Conservation (phyloP, 2,113 vertebrate genomes). For the Rhynchopsitta pachyrhyncha region DNA sequence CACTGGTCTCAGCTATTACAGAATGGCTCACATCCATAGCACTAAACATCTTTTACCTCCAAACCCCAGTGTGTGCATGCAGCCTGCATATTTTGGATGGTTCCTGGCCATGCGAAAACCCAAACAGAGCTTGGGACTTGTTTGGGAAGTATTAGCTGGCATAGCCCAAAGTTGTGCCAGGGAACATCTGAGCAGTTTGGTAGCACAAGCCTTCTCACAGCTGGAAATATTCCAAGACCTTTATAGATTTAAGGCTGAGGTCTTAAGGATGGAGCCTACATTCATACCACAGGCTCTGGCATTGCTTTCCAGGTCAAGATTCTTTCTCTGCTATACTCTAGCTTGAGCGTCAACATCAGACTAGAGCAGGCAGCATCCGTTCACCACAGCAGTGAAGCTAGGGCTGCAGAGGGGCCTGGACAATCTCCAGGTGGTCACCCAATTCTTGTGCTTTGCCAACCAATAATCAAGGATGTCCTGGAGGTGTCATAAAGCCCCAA, state of each 20-base stretch:
- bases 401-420: not conserved
- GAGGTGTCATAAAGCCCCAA: not conserved
- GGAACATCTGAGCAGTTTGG: not conserved
- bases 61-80: not conserved
- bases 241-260: not conserved
- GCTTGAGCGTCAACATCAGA: not conserved
- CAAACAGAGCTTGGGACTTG: not conserved
- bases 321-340: not conserved
- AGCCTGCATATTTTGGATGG: not conserved
- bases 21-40: not conserved
- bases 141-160: not conserved
- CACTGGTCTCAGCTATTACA: not conserved
- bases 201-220: not conserved
- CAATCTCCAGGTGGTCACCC: not conserved
- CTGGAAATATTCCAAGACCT: not conserved
- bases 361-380: not conserved
- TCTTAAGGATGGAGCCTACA: not conserved
- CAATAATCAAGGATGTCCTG: not conserved
- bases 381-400: not conserved
- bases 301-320: not conserved
- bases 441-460: not conserved
- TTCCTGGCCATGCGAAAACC: not conserved
- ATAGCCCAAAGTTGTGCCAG: not conserved
- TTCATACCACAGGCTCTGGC: not conserved
- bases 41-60: not conserved